These are phyloP conservation scores for Homarus americanus DNA, from an alignment of 1,140 invertebrate genomes.

Conservation along the genomic window DNA sequence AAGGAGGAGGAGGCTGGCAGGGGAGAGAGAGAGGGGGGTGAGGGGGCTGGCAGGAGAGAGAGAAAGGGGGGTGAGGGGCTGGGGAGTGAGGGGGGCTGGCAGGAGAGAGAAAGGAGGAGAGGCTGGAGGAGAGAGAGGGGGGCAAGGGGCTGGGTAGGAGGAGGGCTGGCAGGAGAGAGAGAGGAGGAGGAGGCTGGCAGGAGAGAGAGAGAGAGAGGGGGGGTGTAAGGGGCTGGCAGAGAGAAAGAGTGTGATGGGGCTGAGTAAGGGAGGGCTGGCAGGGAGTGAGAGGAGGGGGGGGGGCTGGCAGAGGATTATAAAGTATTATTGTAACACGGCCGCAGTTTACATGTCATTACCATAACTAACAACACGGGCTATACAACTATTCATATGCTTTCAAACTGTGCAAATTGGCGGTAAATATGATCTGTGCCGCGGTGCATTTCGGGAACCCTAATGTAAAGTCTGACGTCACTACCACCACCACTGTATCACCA, in stretches of 20 bases:
- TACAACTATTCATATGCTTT: background rate
- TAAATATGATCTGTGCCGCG: too few species aligned
- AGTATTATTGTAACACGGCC: background rate
- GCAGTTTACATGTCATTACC: background rate
- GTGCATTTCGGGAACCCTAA: too few species aligned
- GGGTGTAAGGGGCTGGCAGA: background rate
- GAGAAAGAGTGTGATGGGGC: too few species aligned
- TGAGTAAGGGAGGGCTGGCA: background rate
- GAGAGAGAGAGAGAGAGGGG: too few species aligned
- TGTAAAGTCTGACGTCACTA: too few species aligned
- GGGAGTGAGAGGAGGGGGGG: background rate
- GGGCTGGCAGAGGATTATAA: background rate
- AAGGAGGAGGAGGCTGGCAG: background rate
- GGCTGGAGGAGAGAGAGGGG: too few species aligned
- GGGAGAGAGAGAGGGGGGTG: background rate
- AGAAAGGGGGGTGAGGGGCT: background rate
- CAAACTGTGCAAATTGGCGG: background rate
- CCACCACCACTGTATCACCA: background rate
- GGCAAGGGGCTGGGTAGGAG: background rate
- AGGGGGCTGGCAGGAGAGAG: background rate
- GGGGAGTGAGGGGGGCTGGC: background rate
- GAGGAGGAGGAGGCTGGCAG: background rate
- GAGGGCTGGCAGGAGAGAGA: background rate
- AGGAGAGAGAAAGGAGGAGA: background rate
- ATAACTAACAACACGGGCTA: background rate